These are phyloP conservation scores for Epinephelus lanceolatus DNA, from an alignment of 2,113 vertebrate genomes.

Conservation along the genomic window DNA sequence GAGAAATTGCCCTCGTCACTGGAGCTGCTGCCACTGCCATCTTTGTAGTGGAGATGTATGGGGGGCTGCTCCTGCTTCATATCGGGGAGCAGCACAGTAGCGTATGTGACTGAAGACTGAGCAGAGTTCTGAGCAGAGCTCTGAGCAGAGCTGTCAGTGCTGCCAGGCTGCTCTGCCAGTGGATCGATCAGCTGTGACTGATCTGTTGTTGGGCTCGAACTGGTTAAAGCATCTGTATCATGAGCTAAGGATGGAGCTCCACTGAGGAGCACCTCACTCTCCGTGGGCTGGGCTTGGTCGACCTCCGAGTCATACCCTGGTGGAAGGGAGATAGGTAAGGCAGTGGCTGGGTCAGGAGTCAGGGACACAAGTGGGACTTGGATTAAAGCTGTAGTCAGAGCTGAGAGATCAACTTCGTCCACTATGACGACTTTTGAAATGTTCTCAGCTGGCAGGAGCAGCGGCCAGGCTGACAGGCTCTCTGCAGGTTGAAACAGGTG, in stretches of 20 bases:
- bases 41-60: slow-evolving; percentile 57
- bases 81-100: slow-evolving; percentile 79
- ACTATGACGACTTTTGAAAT: slow-evolving; percentile 89
- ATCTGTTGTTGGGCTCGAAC: background rate
- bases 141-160: slow-evolving; percentile 73
- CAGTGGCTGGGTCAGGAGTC: background rate
- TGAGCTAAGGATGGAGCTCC: slow-evolving; percentile 55
- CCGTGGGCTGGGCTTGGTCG: slow-evolving; percentile 17
- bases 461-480: slow-evolving; percentile 84
- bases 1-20: slow-evolving; percentile 82
- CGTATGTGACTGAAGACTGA: slow-evolving; percentile 86
- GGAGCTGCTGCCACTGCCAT: slow-evolving; percentile 70
- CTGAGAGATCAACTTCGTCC: slow-evolving; percentile 70
- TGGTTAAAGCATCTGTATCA: slow-evolving; percentile 45
- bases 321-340: background rate
- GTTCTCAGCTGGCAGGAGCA: slow-evolving; percentile 88
- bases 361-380: slow-evolving; percentile 45
- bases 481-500: slow-evolving; percentile 88
- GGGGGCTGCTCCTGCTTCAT: slow-evolving; percentile 53
- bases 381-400: slow-evolving; percentile 54
- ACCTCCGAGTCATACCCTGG: slow-evolving; percentile 33
- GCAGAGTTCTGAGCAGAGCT: slow-evolving; percentile 53
- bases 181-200: background rate
- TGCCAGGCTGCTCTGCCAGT: slow-evolving; percentile 6
- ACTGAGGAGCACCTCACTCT: slow-evolving; percentile 33